Evolutionary conservation across 2,113 vertebrate species (phyloP).

Genomic region (Ciconia maguari): DNA sequence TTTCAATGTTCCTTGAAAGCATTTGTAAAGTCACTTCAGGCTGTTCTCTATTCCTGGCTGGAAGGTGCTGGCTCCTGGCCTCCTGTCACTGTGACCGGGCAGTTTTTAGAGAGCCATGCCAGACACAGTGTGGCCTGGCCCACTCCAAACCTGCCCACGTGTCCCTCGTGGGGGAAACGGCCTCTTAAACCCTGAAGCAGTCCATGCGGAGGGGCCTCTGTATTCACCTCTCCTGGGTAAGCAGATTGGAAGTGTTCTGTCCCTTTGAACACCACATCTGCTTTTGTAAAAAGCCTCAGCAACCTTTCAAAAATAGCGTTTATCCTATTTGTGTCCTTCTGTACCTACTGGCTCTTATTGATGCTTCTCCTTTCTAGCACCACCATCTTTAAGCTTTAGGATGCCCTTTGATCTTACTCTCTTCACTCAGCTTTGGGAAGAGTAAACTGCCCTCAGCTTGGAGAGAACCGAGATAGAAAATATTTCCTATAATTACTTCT

Average conservation of each 20-base stretch:
- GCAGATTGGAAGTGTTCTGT: background rate
- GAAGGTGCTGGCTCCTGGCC: background rate
- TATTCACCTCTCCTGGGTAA: background rate
- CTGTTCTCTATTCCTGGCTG: background rate
- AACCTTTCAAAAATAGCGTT: background rate
- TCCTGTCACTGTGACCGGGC: background rate
- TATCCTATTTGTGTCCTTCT: background rate
- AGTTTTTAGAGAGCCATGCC: background rate
- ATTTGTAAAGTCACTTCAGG: background rate
- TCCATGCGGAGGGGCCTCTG: background rate
- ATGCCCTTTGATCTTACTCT: background rate
- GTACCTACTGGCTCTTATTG: background rate
- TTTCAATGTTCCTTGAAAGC: background rate
- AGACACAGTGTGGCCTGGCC: background rate
- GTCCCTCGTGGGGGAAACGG: fast-evolving
- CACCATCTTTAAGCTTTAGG: background rate
- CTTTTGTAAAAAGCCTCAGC: background rate
- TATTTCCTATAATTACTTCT: background rate
- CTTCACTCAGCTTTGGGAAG: background rate
- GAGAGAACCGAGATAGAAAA: background rate
- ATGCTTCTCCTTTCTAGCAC: background rate
- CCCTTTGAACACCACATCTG: background rate
- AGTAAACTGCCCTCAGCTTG: background rate
- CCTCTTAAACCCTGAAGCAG: background rate
- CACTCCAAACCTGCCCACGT: background rate